These are phyloP conservation scores for Epistrophe eligans DNA, from an alignment of 2,888 invertebrate genomes.

Conservation along the genomic window DNA sequence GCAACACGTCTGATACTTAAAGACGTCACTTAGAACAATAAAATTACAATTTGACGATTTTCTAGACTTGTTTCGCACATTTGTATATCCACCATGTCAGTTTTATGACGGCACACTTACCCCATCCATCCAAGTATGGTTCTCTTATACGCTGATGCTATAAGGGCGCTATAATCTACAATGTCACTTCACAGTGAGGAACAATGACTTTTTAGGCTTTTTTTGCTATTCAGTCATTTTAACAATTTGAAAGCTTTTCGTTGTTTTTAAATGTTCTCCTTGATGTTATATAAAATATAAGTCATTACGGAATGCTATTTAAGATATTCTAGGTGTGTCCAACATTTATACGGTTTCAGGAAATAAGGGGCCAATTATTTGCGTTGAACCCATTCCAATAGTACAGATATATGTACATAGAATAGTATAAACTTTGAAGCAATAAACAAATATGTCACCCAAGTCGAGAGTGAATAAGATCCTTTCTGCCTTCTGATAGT, in stretches of 20 bases:
- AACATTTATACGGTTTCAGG: background rate
- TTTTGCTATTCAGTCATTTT: slow-evolving; percentile 42
- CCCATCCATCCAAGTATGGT: slow-evolving; percentile 30
- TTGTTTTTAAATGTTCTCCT: slow-evolving; percentile 62
- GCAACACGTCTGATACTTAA: slow-evolving; percentile 42
- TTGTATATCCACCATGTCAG: slow-evolving; percentile 19
- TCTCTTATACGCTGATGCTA: background rate
- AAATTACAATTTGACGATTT: slow-evolving; percentile 69
- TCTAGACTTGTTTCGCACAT: slow-evolving; percentile 48
- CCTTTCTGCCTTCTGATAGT: slow-evolving; percentile 35
- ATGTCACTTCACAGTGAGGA: slow-evolving; percentile 35
- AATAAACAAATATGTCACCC: slow-evolving; percentile 73
- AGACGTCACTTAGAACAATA: slow-evolving; percentile 69
- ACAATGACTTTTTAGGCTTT: slow-evolving; percentile 12
- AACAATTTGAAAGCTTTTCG: slow-evolving; percentile 77
- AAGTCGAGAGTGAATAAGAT: slow-evolving; percentile 59
- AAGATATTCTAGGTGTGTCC: background rate
- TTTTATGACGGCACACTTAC: slow-evolving; percentile 52
- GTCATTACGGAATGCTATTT: background rate
- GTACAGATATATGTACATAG: background rate
- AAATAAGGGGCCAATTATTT: slow-evolving; percentile 49
- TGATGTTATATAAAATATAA: slow-evolving; percentile 34
- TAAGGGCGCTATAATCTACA: slow-evolving; percentile 53
- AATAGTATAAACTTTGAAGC: slow-evolving; percentile 57
- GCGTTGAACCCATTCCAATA: slow-evolving; percentile 47